These are phyloP conservation scores for Malurus melanocephalus DNA, from an alignment of 2,113 vertebrate genomes.

Conservation along the genomic window DNA sequence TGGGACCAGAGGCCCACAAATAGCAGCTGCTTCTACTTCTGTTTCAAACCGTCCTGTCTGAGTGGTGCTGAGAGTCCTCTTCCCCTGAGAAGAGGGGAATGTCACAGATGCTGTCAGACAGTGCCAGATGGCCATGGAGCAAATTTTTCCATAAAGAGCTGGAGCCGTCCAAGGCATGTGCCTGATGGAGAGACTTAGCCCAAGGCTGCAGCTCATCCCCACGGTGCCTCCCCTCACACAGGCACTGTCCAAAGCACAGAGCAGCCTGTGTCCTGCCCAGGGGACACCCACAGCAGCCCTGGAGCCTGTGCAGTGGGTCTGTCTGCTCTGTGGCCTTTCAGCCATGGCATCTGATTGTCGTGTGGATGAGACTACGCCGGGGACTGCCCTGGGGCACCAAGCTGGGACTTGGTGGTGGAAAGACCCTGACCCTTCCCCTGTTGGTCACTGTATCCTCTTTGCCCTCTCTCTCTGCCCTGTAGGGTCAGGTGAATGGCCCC, in stretches of 20 bases:
- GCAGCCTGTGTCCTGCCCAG: neutral
- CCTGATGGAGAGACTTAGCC: fast-evolving
- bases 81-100: neutral
- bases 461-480: too few relatives aligned
- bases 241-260: neutral
- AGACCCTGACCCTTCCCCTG: too few relatives aligned
- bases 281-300: neutral
- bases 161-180: neutral
- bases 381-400: too few relatives aligned
- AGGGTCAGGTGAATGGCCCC: too few relatives aligned
- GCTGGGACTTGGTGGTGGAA: too few relatives aligned
- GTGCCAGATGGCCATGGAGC: neutral
- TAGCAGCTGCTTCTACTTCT: neutral
- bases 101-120: neutral
- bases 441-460: too few relatives aligned
- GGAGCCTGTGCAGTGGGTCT: neutral
- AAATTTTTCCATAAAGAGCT: neutral
- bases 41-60: neutral
- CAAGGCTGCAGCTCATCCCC: neutral
- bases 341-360: neutral
- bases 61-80: neutral
- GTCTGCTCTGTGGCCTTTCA: neutral
- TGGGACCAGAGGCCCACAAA: neutral
- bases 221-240: fast-evolving
- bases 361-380: too few relatives aligned